Conservation (phyloP, 1,140 invertebrate species). For the Stenopsyche tienmushanensis region DNA sequence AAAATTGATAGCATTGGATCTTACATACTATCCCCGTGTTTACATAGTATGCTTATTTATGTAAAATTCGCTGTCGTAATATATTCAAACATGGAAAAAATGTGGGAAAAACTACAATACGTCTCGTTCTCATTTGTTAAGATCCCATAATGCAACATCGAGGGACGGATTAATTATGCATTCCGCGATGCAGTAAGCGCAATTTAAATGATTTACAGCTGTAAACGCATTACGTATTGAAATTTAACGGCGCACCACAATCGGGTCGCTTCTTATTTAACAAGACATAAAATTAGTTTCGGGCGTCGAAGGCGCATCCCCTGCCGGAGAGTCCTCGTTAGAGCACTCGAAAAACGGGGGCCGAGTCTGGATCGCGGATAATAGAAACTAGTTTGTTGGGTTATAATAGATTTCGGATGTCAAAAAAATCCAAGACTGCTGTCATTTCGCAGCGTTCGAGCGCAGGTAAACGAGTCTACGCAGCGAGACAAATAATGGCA, state of each 20-base stretch:
- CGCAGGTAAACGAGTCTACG: constrained; percentile 11
- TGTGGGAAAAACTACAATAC: too few species aligned
- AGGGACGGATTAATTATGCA: not conserved
- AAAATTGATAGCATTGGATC: too few species aligned
- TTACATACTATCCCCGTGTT: too few species aligned
- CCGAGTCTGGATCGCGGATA: constrained; percentile 9
- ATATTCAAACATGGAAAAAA: too few species aligned
- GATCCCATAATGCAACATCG: too few species aligned
- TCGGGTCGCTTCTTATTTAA: constrained; percentile 19
- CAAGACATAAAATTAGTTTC: constrained; percentile 39
- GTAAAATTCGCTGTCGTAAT: too few species aligned
- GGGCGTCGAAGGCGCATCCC: constrained; percentile 16
- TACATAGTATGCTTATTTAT: too few species aligned
- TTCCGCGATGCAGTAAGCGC: not conserved
- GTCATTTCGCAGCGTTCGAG: constrained; percentile 8
- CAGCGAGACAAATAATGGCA: not conserved
- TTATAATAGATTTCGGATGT: constrained; percentile 29
- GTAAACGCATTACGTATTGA: too few species aligned
- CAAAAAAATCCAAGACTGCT: constrained; percentile 21
- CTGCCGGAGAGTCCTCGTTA: not conserved
- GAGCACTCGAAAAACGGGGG: not conserved
- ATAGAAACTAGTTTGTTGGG: constrained; percentile 35
- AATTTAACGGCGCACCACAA: constrained; percentile 3
- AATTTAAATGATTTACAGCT: constrained; percentile 6
- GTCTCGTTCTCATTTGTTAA: too few species aligned